Conservation (phyloP, 2,888 invertebrate genomes). For the Drosophila recens region DNA sequence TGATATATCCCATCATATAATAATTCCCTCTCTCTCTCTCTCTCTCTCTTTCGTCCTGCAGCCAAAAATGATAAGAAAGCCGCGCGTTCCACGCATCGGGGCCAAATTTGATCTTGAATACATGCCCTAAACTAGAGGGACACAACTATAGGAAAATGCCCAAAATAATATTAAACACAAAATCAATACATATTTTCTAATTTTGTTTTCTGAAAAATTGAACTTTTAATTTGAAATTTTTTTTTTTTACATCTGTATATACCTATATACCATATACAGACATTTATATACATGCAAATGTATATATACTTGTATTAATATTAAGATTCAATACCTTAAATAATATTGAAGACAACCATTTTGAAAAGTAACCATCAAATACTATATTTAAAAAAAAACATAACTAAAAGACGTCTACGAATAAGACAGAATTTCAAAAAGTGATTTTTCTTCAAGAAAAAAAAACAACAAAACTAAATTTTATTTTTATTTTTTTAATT, state of each 20-base stretch:
- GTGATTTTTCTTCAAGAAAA: conserved; percentile 54
- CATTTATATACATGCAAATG: neutral
- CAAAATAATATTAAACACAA: neutral
- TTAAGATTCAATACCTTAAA: conserved; percentile 6
- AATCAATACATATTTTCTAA: neutral
- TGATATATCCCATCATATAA: neutral
- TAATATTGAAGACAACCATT: conserved; percentile 1
- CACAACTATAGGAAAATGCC: neutral
- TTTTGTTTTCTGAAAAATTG: neutral
- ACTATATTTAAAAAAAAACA: neutral
- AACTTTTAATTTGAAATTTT: neutral
- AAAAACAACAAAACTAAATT: conserved; percentile 1
- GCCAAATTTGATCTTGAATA: conserved; percentile 79
- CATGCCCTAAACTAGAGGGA: conserved; percentile 50
- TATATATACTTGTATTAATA: neutral
- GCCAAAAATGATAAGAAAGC: conserved; percentile 50
- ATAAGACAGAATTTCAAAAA: conserved; percentile 15
- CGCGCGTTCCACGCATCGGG: conserved; percentile 75
- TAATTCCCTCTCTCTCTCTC: neutral
- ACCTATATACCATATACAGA: conserved; percentile 9
- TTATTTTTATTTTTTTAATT: conserved; percentile 3
- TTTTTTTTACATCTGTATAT: conserved; percentile 9
- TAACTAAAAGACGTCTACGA: conserved; percentile 3
- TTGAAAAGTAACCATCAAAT: neutral
- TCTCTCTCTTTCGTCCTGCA: neutral